Conservation (phyloP, 1,140 invertebrate species). For the Penaeus vannamei region DNA sequence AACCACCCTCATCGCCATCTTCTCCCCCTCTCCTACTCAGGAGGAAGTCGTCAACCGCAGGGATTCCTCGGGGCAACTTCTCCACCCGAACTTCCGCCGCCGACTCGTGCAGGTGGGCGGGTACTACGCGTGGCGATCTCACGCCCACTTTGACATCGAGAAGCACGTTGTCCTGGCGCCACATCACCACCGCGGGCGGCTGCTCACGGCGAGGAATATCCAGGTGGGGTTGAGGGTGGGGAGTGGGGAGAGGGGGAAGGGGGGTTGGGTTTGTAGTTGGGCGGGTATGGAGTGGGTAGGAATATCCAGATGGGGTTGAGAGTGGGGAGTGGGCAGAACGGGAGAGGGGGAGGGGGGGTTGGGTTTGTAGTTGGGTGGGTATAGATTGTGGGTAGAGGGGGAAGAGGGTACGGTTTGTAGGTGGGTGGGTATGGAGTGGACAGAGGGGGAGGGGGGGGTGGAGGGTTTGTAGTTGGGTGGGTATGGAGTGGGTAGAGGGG, state of each 20-base stretch:
- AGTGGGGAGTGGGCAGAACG: not conserved
- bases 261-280: not conserved
- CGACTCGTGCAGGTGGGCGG: slow-evolving; percentile 31
- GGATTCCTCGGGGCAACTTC: slow-evolving; percentile 6
- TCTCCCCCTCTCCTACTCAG: slow-evolving; percentile 31
- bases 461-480: too few species aligned
- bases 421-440: too few species aligned
- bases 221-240: slow-evolving; percentile 14
- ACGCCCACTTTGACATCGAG: slow-evolving; percentile 38
- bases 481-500: not conserved
- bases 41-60: slow-evolving; percentile 41
- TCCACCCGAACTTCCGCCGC: slow-evolving; percentile 51
- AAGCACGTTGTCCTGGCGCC: slow-evolving; percentile 43
- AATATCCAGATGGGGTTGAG: slow-evolving; percentile 41
- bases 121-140: slow-evolving; percentile 44
- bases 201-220: slow-evolving; percentile 49
- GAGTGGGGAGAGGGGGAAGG: too few species aligned
- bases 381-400: too few species aligned
- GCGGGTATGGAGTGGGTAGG: not conserved
- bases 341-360: not conserved
- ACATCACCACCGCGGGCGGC: slow-evolving; percentile 41
- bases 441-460: too few species aligned
- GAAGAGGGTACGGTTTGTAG: too few species aligned
- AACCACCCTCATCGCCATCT: slow-evolving; percentile 22
- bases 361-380: not conserved